A percentile compares a stretch with the other conserved stretches of the same genome.
phyloP scores from a whole-genome alignment of 2,113 vertebrate species.

The Gymnocephalus cernua region DNA sequence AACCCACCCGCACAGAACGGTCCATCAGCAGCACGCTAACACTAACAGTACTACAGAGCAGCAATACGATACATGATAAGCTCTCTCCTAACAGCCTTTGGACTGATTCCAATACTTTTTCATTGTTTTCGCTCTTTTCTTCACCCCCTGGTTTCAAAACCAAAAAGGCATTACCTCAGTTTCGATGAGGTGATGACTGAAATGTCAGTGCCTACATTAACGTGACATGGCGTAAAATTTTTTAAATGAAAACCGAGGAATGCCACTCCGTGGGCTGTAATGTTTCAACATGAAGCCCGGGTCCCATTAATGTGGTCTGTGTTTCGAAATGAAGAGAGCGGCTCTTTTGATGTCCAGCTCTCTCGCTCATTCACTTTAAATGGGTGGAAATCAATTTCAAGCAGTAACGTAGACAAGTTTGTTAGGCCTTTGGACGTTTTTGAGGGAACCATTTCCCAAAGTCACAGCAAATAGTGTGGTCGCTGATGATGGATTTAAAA shows the following conservation, averaged over 20 bases:
- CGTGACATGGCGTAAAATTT: slow-evolving; percentile 56
- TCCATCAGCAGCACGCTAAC: slow-evolving; percentile 64
- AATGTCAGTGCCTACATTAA: slow-evolving; percentile 64
- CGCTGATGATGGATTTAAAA: slow-evolving; percentile 11
- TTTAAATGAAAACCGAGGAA: slow-evolving; percentile 57
- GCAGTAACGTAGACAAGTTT: slow-evolving; percentile 23
- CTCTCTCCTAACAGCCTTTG: slow-evolving; percentile 54
- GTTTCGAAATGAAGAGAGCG: slow-evolving; percentile 34
- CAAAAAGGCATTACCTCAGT: slow-evolving; percentile 65
- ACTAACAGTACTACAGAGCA: slow-evolving; percentile 59
- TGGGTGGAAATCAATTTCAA: slow-evolving; percentile 43
- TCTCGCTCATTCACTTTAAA: slow-evolving; percentile 18
- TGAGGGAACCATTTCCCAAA: slow-evolving; percentile 1
- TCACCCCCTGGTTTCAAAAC: slow-evolving; percentile 23
- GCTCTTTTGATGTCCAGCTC: slow-evolving; percentile 42
- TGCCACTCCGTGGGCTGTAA: slow-evolving; percentile 18
- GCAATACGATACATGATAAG: slow-evolving; percentile 63
- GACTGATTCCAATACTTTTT: slow-evolving; percentile 55
- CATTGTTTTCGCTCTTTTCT: slow-evolving; percentile 57
- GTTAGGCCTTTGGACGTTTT: slow-evolving; percentile 30
- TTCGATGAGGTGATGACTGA: slow-evolving; percentile 66
- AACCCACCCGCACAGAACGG: slow-evolving; percentile 54
- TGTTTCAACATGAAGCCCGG: slow-evolving; percentile 51
- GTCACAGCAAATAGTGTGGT: slow-evolving; percentile 2
- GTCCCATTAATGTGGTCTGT: slow-evolving; percentile 51